Base-by-base conservation (phyloP, 2,888 invertebrate genomes). In the Lasioglossum malachurum region DNA sequence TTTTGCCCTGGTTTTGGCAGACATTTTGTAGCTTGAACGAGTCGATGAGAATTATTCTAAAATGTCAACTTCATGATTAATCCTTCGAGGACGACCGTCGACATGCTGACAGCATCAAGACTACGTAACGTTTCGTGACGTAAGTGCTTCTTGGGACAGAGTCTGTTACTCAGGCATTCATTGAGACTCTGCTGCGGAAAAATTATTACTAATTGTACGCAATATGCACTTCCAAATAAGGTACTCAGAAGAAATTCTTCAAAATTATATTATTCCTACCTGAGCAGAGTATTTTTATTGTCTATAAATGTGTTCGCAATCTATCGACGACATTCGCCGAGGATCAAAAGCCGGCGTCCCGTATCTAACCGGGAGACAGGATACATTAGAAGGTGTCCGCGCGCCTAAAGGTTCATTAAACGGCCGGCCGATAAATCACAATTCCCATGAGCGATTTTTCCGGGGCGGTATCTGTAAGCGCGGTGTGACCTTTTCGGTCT, bases 401-500 rank as follows among this genome's bases (percentile, higher is more conserved):
- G 41, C 41, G n/a, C 31, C n/a, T 27, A n/a, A 73, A 46, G 60
- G 38, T 73, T 67, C 49, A 46, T 73, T 78, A 72, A 71, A 35
- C 60, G 77, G 77, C 41, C 60, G 57, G 49, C 49, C 75, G 49
- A 74, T 78, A 78, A 76, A 83, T 83, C 53, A 60, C 46, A n/a
- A 35, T 16, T 2, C 27, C n/a, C 73, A 31, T 49, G 35, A 19
- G 44, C 57, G 27, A 77, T 75, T 83, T 75, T 73, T 77, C 53
- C 41, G 10, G 27, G 16, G 0, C 49, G 64, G 46, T 57, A 41
- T 27, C 79, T 27, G 16, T 38, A n/a, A 57, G 77, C 49, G 80
- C 16, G 23, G 35, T 67, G 38, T 79, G 81, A 74, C 79, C 82
- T 89, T 84, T 82, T 60, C 60, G 46, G 72, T 76, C 74, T 53